phyloP scores from a whole-genome alignment of 2,113 vertebrate species.

The Percopsis transmontana region DNA sequence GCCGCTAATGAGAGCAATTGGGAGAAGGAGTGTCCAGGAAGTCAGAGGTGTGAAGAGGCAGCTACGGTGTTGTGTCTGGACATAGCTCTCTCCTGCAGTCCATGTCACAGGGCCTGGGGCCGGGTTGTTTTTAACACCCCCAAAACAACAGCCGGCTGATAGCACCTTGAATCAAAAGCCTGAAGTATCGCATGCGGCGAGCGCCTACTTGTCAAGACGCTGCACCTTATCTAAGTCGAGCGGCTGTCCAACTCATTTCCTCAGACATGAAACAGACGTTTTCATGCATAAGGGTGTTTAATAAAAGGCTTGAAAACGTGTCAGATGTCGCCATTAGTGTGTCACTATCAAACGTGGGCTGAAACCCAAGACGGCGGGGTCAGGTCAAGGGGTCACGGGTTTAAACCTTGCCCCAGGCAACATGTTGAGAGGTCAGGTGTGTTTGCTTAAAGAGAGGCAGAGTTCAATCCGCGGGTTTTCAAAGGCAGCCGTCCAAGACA shows the following conservation, averaged over 20 bases:
- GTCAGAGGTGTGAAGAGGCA: conserved; percentile 73
- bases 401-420: conserved; percentile 70
- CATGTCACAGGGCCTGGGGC: no score
- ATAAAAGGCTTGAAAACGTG: no score
- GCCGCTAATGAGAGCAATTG: conserved; percentile 77
- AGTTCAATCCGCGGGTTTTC: conserved; percentile 60
- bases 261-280: no score
- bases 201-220: background rate
- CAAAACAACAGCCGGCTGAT: background rate
- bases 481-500: conserved; percentile 51
- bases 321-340: background rate
- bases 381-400: conserved; percentile 60
- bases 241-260: conserved; percentile 13
- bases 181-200: background rate
- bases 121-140: no score
- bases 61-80: conserved; percentile 47
- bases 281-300: background rate
- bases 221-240: conserved; percentile 28
- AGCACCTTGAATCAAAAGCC: background rate
- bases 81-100: conserved; percentile 39
- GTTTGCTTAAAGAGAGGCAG: conserved; percentile 68
- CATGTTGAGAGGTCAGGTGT: conserved; percentile 68
- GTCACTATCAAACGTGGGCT: conserved; percentile 59
- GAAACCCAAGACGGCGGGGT: conserved; percentile 55
- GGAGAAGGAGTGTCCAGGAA: conserved; percentile 80